These are phyloP conservation scores for Sterrhoptilus dennistouni DNA, from an alignment of 2,113 vertebrate species.

Conservation along the genomic window DNA sequence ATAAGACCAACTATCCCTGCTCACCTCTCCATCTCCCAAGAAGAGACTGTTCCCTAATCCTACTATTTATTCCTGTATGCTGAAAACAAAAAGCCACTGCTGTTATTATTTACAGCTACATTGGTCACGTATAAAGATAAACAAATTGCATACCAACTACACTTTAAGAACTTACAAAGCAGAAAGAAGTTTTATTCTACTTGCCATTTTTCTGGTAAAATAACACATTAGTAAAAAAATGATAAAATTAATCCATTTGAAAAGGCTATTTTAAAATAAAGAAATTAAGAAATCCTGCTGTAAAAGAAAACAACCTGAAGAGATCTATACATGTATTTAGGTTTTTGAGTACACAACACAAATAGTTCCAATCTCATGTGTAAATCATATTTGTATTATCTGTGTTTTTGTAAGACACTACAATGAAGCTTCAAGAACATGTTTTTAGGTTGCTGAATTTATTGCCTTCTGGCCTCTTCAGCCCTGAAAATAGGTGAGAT, in stretches of 20 bases:
- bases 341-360: not conserved
- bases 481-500: not conserved
- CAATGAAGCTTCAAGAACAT: not conserved
- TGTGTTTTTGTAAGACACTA: not conserved
- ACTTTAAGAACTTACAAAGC: not conserved
- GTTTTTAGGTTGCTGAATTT: not conserved
- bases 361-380: not conserved
- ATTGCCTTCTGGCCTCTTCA: not conserved
- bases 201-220: not conserved
- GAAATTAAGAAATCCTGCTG: not conserved
- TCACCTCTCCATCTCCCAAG: not conserved
- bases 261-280: not conserved
- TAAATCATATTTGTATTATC: not conserved
- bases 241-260: not conserved
- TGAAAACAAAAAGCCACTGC: not conserved
- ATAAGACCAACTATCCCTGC: not conserved
- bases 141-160: not conserved
- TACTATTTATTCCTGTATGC: not conserved
- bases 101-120: not conserved
- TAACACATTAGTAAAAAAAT: not conserved
- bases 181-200: not conserved
- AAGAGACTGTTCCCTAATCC: not conserved
- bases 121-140: not conserved
- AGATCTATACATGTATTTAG: not conserved
- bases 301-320: not conserved